Base-by-base conservation (phyloP, 2,888 invertebrate genomes). In the Drosophila neonasuta region DNA sequence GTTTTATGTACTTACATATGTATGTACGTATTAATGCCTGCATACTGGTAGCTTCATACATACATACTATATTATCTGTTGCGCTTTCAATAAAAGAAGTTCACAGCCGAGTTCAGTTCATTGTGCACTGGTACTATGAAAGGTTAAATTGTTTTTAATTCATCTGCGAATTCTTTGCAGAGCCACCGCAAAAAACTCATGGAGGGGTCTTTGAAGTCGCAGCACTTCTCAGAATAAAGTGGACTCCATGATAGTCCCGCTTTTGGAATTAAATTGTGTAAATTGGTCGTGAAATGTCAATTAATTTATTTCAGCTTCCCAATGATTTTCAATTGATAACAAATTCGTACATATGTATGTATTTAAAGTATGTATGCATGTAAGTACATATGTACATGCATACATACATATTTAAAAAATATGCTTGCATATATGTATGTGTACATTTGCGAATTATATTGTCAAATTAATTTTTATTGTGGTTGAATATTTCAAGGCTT, bases 81-180 rank as follows among this genome's bases (percentile, higher is more conserved):
- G 65, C 49, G 69, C 55, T 69, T 69, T 78, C 71, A 83, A 79
- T 83, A 68, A 77, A 83, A 83, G 80, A 84, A 83, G 82, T 83
- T 83, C 85, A 82, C 79, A 82, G 80, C 65, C 71, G 79, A 83
- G 85, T 75, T 84, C 77, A 83, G 82, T 71, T 80, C 72, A 83
- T 85, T 83, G 83, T 82, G 79, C 76, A 73, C 80, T 76, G 60
- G 49, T 54, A 66, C 70, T 74, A 70, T 55, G 69, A 83, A 85
- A 81, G 87, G 86, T 87, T 85, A 87, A 87, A 85, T 87, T 87
- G 83, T 86, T 81, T 86, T 80, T 80, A 83, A 83, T 83, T 83
- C 77, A 74, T 84, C 80, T 72, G 81, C 80, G 76, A 81, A 82
- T 81, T 83, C 83, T 71, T 58, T 51, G 71, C 75, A 44, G 52